These are phyloP conservation scores for Epirrhoe alternata DNA, from an alignment of 2,888 invertebrate species.

Conservation along the genomic window DNA sequence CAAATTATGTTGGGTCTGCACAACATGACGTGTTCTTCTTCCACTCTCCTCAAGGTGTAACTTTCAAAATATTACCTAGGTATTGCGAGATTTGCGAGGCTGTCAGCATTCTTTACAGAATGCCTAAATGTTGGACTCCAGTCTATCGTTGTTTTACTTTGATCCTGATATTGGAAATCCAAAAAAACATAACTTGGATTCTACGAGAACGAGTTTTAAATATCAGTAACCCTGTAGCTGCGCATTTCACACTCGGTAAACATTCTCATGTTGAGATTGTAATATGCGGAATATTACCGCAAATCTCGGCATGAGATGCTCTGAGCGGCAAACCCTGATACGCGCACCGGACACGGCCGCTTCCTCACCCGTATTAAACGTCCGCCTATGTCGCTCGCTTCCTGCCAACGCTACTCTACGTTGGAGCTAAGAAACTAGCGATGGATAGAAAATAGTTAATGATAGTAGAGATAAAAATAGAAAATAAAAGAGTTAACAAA, in stretches of 20 bases:
- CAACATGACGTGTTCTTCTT: no score
- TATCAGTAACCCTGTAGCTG: conserved; percentile 6
- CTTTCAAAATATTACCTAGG: no score
- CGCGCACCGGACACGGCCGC: conserved; percentile 52
- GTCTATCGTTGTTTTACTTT: no score
- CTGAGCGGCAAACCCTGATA: conserved; percentile 39
- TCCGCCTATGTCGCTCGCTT: conserved; percentile 57
- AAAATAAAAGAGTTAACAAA: not conserved
- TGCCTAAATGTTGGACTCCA: no score
- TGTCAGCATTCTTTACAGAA: no score
- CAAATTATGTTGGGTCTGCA: no score
- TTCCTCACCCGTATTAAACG: conserved; percentile 58
- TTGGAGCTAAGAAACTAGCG: conserved; percentile 29
- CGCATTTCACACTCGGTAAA: conserved; percentile 29
- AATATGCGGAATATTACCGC: conserved; percentile 31
- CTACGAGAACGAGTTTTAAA: not conserved
- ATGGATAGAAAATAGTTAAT: not conserved
- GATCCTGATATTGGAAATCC: not conserved
- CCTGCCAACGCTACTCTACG: conserved; percentile 43
- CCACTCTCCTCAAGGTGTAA: no score
- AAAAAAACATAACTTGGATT: not conserved
- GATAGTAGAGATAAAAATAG: not conserved
- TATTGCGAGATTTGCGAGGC: no score
- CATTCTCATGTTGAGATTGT: conserved; percentile 24
- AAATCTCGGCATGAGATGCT: conserved; percentile 38